Base-by-base conservation (phyloP, 2,888 invertebrate genomes). In the Dicyrtoma fusca region DNA sequence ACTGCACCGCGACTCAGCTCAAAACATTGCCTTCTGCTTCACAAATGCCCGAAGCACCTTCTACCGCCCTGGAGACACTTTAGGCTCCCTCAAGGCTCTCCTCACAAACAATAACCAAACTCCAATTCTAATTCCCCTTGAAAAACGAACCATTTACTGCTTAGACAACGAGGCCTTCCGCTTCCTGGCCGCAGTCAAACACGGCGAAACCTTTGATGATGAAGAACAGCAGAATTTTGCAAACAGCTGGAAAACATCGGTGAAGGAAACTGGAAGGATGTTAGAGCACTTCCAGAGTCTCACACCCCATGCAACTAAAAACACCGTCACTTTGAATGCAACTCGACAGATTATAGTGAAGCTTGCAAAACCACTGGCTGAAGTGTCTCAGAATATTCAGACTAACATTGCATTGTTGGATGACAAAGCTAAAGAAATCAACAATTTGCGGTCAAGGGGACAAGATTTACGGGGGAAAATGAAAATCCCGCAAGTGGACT, bases 11-110 rank as follows among this genome's bases (percentile, higher is more conserved):
- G 76, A 74, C 62, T 74, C 76, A 1, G 49, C 57, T 13, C 47
- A 65, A 8, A 76, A 76, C 69, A 76, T 76, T 42, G 42, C 71
- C 13, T 76, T 76, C 55, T 71, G 73, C 69, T 76, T 76, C 51
- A 75, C 76, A 3, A 74, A 76, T 62, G 64, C 76, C 3, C 26
- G 76, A 14, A 25, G 69, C 1, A 76, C 76, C 1, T 71, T 73
- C 45, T 75, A 73, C 69, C 49, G 63, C n/a, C 77, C 77, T 5
- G 77, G 63, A 11, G 45, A 63, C 3, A 21, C 63, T 2, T 23
- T 45, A 5, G 4, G 11, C 8, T 42, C 63, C 23, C 45, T 63
- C 4, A 44, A 63, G n/a, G 4, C 3, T 1, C 19, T 73, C 2
- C 73, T 72, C 21, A n/a, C n/a, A n/a, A n/a, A n/a, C n/a, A n/a